Evolutionary conservation across 2,797 vertebrate genomes (phyloP).

Genomic region (Apodemus agrarius): DNA sequence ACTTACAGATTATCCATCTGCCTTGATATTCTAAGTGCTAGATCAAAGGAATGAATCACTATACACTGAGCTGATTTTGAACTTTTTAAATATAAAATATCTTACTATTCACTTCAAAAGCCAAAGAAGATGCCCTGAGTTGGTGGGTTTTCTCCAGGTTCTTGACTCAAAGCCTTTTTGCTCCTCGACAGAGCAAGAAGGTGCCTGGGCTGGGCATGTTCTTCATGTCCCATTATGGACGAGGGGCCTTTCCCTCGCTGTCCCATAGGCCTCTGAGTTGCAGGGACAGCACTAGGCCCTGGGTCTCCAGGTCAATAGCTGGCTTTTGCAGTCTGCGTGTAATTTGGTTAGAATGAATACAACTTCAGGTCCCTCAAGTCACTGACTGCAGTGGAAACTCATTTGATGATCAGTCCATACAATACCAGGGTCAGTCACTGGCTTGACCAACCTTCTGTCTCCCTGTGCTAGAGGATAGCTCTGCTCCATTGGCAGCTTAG

Average conservation of each 20-base stretch:
- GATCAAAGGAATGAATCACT: neutral
- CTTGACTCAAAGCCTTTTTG: neutral
- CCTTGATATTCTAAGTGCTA: neutral
- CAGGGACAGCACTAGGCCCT: neutral
- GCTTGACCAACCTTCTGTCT: neutral
- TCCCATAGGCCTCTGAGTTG: neutral
- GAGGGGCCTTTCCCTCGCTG: neutral
- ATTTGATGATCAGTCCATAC: neutral
- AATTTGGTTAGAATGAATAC: constrained; percentile 38
- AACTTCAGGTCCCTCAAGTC: constrained; percentile 10
- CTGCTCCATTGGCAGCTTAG: neutral
- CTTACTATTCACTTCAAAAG: neutral
- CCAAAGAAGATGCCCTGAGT: neutral
- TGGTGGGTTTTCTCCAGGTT: neutral
- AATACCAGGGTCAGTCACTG: neutral
- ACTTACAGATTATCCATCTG: neutral
- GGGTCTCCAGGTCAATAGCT: neutral
- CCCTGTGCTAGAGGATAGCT: neutral
- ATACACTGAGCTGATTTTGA: neutral
- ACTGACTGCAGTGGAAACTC: constrained; percentile 15
- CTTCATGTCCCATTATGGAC: neutral
- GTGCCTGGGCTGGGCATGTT: neutral
- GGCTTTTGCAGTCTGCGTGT: neutral
- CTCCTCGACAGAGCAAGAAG: constrained; percentile 33
- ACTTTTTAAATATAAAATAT: constrained; percentile 4